These are phyloP conservation scores for Stegodyphus dumicola DNA, from an alignment of 1,140 invertebrate genomes.

Conservation along the genomic window DNA sequence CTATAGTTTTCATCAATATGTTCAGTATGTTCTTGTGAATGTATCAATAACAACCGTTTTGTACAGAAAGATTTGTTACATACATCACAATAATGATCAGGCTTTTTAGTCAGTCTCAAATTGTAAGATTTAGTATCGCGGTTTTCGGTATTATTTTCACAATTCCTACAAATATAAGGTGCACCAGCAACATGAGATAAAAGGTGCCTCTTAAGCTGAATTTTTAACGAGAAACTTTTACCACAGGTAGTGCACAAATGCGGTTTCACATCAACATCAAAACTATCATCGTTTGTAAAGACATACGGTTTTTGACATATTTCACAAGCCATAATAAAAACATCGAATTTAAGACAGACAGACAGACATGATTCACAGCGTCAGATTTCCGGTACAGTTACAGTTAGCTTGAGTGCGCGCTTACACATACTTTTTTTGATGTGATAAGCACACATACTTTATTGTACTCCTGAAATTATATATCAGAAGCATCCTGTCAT, in stretches of 20 bases:
- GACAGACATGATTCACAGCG: not conserved
- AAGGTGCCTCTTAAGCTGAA: conserved; percentile 39
- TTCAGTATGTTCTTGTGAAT: conserved; percentile 18
- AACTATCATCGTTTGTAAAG: not conserved
- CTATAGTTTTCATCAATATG: not conserved
- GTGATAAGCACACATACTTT: too few relatives aligned
- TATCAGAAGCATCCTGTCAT: too few relatives aligned
- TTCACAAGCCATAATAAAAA: conserved; percentile 44
- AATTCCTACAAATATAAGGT: conserved; percentile 15
- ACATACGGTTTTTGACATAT: conserved; percentile 39
- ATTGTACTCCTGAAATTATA: too few relatives aligned
- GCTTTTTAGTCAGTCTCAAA: conserved; percentile 25
- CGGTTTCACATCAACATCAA: conserved; percentile 43
- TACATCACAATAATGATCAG: conserved; percentile 10
- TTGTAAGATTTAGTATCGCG: conserved; percentile 16
- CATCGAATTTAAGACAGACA: not conserved
- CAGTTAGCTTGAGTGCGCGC: too few relatives aligned
- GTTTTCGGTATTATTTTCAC: conserved; percentile 6
- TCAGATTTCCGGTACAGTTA: too few relatives aligned
- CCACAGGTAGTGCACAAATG: conserved; percentile 34
- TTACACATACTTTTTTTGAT: too few relatives aligned
- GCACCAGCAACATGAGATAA: conserved; percentile 26
- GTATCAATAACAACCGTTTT: conserved; percentile 24
- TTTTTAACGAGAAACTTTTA: conserved; percentile 48
- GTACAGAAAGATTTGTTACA: conserved; percentile 21